phyloP scores from a whole-genome alignment of 2,888 invertebrate species.

The Pteria penguin region DNA sequence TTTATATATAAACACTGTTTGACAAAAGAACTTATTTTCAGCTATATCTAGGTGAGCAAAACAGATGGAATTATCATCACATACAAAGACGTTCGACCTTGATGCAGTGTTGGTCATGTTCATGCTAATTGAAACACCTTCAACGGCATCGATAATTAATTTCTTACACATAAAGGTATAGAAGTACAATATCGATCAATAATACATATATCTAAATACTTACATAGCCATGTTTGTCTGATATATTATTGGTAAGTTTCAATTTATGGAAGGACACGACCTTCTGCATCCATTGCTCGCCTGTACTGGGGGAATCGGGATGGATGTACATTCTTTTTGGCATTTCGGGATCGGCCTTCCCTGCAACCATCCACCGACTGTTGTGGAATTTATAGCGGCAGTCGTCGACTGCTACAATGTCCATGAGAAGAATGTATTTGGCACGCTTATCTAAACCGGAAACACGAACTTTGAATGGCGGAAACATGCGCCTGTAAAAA shows the following conservation, averaged over 20 bases:
- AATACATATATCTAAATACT: slow-evolving; percentile 84
- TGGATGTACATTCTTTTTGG: slow-evolving; percentile 99
- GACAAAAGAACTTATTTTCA: too few species aligned
- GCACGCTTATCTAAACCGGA: slow-evolving; percentile 99
- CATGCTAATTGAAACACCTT: too few species aligned
- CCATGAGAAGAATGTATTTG: slow-evolving; percentile 98
- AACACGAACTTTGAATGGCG: slow-evolving; percentile 99
- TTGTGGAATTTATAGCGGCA: slow-evolving; percentile 86
- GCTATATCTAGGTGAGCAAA: too few species aligned
- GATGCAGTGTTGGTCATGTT: too few species aligned
- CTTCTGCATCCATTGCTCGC: slow-evolving; percentile 98
- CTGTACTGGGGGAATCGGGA: slow-evolving; percentile 97
- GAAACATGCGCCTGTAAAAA: slow-evolving; percentile 99
- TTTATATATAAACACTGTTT: too few species aligned
- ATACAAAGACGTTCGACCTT: too few species aligned
- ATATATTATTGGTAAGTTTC: slow-evolving; percentile 99
- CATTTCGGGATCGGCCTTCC: slow-evolving; percentile 99
- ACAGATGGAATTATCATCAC: too few species aligned
- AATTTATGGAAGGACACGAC: slow-evolving; percentile 99
- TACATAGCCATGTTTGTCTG: slow-evolving; percentile 99
- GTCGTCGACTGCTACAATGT: slow-evolving; percentile 99
- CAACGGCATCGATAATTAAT: too few species aligned
- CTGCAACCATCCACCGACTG: slow-evolving; percentile 87
- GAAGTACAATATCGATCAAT: too few species aligned
- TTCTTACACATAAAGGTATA: too few species aligned